A percentile compares a stretch with the other conserved stretches of the same genome.
These are phyloP conservation scores for Australoheros facetus DNA, from an alignment of 2,797 vertebrate genomes.

Conservation along the genomic window DNA sequence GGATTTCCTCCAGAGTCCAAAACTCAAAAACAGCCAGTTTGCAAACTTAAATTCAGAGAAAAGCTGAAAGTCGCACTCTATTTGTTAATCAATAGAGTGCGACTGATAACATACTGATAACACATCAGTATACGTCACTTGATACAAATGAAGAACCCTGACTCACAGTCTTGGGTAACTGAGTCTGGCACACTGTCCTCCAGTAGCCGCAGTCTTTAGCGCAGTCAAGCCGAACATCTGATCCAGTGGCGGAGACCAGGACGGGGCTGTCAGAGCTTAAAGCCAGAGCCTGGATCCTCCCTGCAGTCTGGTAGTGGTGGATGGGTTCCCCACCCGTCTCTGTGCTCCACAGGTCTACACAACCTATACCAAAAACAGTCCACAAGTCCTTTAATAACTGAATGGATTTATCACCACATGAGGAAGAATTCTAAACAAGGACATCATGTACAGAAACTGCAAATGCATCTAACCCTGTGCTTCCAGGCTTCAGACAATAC, in stretches of 20 bases:
- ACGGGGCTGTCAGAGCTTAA: conserved; percentile 79
- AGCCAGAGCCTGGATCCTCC: conserved; percentile 83
- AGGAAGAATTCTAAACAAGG: neutral
- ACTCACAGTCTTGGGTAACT: conserved; percentile 89
- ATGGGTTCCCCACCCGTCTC: conserved; percentile 85
- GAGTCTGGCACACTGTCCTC: conserved; percentile 80
- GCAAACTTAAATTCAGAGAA: neutral
- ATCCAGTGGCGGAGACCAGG: conserved; percentile 84
- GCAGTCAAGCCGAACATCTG: conserved; percentile 83
- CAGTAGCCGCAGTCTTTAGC: conserved; percentile 87
- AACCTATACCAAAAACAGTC: conserved; percentile 72
- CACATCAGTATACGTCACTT: neutral
- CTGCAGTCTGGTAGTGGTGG: conserved; percentile 87
- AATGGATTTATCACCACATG: neutral
- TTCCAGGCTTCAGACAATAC: neutral
- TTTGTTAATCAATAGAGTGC: neutral
- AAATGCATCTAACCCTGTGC: neutral
- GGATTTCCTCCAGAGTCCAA: neutral
- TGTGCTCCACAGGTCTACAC: conserved; percentile 91
- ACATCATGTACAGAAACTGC: neutral
- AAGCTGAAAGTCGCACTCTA: neutral
- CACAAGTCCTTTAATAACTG: neutral
- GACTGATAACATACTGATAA: neutral
- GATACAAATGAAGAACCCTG: neutral
- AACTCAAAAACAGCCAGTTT: neutral